Conservation (phyloP, 2,888 invertebrate genomes). For the Parnassius smintheus region DNA sequence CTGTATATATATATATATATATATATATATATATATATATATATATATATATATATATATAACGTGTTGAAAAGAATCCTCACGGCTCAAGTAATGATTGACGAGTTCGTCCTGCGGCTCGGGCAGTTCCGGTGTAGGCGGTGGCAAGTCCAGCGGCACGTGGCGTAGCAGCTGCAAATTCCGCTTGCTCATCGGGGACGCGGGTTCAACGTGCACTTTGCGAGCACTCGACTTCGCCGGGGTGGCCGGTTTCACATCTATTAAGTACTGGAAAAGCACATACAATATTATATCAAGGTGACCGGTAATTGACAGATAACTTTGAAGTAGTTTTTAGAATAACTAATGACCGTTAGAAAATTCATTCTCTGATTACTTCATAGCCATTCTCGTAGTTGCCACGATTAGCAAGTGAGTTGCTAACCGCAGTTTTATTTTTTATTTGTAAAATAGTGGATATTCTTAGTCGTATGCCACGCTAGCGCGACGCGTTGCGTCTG, state of each 20-base stretch:
- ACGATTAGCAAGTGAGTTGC: too few relatives aligned
- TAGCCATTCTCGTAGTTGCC: too few relatives aligned
- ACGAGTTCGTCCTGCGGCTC: constrained; percentile 59
- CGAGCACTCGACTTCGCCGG: constrained; percentile 50
- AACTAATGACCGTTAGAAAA: too few relatives aligned
- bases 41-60: background rate
- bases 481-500: too few relatives aligned
- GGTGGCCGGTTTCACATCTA: constrained; percentile 52
- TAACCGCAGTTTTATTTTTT: too few relatives aligned
- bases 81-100: constrained; percentile 35
- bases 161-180: constrained; percentile 77
- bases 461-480: too few relatives aligned
- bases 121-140: constrained; percentile 29
- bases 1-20: too few relatives aligned
- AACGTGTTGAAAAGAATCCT: background rate
- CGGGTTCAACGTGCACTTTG: constrained; percentile 46
- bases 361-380: too few relatives aligned
- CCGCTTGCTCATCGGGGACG: constrained; percentile 74
- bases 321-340: too few relatives aligned
- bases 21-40: too few relatives aligned
- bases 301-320: too few relatives aligned
- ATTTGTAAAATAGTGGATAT: too few relatives aligned
- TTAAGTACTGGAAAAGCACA: constrained; percentile 47
- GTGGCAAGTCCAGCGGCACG: constrained; percentile 53
- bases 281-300: background rate